phyloP scores from a whole-genome alignment of 2,888 invertebrate species.

The Ryuthela nishihirai region DNA sequence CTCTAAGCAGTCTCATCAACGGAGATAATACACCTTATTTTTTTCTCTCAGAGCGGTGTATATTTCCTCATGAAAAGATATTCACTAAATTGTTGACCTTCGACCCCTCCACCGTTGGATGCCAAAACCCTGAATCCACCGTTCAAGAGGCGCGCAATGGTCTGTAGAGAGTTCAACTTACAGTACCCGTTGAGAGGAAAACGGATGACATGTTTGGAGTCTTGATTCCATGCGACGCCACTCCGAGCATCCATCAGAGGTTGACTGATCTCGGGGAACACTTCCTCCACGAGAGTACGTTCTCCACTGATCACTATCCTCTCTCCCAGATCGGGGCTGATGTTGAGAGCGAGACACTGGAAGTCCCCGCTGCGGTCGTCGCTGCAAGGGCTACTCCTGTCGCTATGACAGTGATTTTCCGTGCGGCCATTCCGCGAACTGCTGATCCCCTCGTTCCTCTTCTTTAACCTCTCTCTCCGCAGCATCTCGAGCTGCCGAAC shows the following conservation, averaged over 20 bases:
- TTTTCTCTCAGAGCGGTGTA: conserved; percentile 34
- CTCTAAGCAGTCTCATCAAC: too few species aligned
- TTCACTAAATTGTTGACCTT: conserved; percentile 85
- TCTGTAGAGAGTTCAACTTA: conserved; percentile 84
- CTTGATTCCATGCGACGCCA: conserved; percentile 75
- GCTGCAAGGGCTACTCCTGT: conserved; percentile 18
- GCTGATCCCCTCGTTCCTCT: conserved; percentile 11
- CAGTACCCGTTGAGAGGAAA: conserved; percentile 85
- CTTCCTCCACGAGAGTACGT: conserved; percentile 68
- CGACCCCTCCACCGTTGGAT: conserved; percentile 80
- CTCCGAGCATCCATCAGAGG: conserved; percentile 74
- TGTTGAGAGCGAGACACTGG: conserved; percentile 75
- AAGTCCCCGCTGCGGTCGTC: conserved; percentile 51
- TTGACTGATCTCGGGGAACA: conserved; percentile 59
- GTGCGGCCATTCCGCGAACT: conserved; percentile 19
- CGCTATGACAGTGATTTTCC: conserved; percentile 12
- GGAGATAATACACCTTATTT: too few species aligned
- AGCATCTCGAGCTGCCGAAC: conserved; percentile 46
- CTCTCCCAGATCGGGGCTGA: conserved; percentile 75
- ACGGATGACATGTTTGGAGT: conserved; percentile 74
- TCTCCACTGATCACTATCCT: conserved; percentile 77
- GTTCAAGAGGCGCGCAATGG: conserved; percentile 73
- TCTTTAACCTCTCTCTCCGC: conserved; percentile 35
- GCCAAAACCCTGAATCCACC: conserved; percentile 73
- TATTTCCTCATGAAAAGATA: conserved; percentile 67